Base-by-base conservation (phyloP, 2,888 invertebrate species). In the Sesia bembeciformis region DNA sequence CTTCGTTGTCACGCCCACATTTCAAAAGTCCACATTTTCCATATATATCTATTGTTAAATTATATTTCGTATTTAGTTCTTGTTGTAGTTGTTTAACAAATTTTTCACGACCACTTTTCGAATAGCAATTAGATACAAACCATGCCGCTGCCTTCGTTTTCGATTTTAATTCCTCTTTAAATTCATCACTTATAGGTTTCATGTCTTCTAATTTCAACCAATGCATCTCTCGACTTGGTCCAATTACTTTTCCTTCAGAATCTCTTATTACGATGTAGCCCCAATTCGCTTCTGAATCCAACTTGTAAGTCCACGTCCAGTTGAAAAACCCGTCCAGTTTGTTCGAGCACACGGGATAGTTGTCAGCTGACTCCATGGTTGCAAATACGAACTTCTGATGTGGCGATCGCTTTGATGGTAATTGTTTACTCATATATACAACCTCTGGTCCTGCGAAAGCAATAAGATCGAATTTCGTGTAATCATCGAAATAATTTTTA, bases 51-150 rank as follows among this genome's bases (percentile, higher is more conserved):
- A 81, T 68, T 53, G 58, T 65, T 3, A 68, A 65, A 53, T 76
- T 68, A 39, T 70, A 75, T 39, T 57, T 66, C 2, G 23, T 23
- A 8, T 60, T 61, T 3, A 84, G 58, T 6, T 65, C 60, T 3
- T 57, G 38, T 58, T 69, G 68, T 5, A 81, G 64, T 0, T 71
- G 58, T 38, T 43, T 43, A 3, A 60, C 70, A 52, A 68, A 68
- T 3, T 40, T 7, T 40, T 74, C 69, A 46, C 81, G 64, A 3
- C 58, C 56, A 52, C 72, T 74, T 42, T 51, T 59, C 0, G 79
- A 64, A 4, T 58, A 49, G 54, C 83, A 84, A 52, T 79, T 74
- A 0, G 79, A 78, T 0, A 78, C 81, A 54, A 83, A 76, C 84
- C 82, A 84, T 6, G 72, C 74, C 0, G 65, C 76, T 2, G 70